A percentile compares a stretch with the other conserved stretches of the same genome.
phyloP scores from a whole-genome alignment of 2,113 vertebrate genomes.

The Paracanthobrama guichenoti region DNA sequence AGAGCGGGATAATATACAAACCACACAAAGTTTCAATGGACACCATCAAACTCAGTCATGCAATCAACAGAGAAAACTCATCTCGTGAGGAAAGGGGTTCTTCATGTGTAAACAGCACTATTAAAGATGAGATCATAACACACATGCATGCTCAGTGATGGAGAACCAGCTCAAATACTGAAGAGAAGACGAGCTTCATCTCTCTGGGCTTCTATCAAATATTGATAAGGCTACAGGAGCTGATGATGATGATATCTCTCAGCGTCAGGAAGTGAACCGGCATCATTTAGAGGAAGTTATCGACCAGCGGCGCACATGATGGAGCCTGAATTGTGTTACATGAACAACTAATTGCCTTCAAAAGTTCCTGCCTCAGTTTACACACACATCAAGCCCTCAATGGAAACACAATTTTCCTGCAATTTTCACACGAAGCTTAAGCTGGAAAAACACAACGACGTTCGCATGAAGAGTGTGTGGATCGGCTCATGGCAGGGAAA shows the following conservation, averaged over 20 bases:
- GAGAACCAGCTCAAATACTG: too few relatives aligned
- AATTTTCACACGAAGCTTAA: not conserved
- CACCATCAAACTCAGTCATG: too few relatives aligned
- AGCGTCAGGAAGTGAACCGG: slow-evolving; percentile 32
- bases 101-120: too few relatives aligned
- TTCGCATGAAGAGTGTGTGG: not conserved
- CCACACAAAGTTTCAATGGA: too few relatives aligned
- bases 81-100: too few relatives aligned
- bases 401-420: not conserved
- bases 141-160: too few relatives aligned
- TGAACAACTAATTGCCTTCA: slow-evolving; percentile 44
- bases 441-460: not conserved
- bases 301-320: slow-evolving; percentile 47
- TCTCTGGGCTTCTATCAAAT: slow-evolving; percentile 34
- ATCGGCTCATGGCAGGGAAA: not conserved
- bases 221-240: slow-evolving; percentile 55
- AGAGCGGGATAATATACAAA: too few relatives aligned
- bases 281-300: slow-evolving; percentile 58
- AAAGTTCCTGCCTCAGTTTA: slow-evolving; percentile 19
- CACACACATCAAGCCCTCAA: not conserved
- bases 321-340: slow-evolving; percentile 41
- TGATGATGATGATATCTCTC: slow-evolving; percentile 28
- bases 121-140: too few relatives aligned
- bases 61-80: too few relatives aligned
- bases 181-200: not conserved